A percentile compares a stretch with the other conserved stretches of the same genome.
Evolutionary conservation across 2,797 vertebrate species (phyloP).

Genomic region (Melanotaenia trifasciata): DNA sequence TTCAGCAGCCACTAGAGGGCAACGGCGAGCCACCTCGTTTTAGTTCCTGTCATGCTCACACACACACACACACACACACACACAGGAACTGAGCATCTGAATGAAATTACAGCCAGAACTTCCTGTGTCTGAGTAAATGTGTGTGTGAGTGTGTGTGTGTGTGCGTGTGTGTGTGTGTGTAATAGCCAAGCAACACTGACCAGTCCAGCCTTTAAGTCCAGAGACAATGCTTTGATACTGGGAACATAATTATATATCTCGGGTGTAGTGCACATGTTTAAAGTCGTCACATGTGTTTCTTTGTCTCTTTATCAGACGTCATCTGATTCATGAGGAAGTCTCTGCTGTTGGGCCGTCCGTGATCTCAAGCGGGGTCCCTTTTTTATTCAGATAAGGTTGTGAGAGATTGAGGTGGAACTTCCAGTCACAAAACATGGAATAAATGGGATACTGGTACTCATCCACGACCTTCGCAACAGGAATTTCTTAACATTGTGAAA

Average conservation of each 20-base stretch:
- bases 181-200: conserved; percentile 36
- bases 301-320: conserved; percentile 6
- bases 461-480: conserved; percentile 5
- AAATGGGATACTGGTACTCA: not conserved
- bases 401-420: not conserved
- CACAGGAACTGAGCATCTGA: conserved; percentile 37
- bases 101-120: conserved; percentile 53
- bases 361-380: not conserved
- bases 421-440: not conserved
- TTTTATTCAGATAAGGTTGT: not conserved
- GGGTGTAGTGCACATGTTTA: conserved; percentile 14
- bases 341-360: not conserved
- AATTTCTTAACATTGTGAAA: conserved; percentile 4
- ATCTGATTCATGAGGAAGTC: not conserved
- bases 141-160: conserved; percentile 28
- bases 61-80: not conserved
- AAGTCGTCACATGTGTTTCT: not conserved
- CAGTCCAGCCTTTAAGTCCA: conserved; percentile 31
- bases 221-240: conserved; percentile 43
- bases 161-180: conserved; percentile 32
- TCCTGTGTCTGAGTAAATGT: conserved; percentile 32
- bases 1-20: conserved; percentile 42
- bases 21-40: not conserved
- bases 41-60: not conserved
- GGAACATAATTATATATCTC: conserved; percentile 41